phyloP scores from a whole-genome alignment of 2,113 vertebrate species.

The Ammodramus savannarum region DNA sequence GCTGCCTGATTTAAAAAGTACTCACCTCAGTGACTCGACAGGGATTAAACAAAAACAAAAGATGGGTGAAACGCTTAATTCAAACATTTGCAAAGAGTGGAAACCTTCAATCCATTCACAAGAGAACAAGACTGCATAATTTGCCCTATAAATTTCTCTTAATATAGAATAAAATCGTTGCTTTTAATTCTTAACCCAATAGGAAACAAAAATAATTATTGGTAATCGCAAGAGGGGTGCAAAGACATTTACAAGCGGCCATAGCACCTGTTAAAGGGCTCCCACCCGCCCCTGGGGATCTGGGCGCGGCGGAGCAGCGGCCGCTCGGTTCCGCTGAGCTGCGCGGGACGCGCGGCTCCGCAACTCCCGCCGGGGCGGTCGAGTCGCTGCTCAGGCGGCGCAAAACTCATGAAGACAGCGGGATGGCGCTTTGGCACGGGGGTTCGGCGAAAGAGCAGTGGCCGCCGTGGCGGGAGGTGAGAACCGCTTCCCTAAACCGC shows the following conservation, averaged over 20 bases:
- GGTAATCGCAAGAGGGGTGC: fast-evolving
- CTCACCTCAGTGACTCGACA: background rate
- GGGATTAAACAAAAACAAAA: conserved; percentile 40
- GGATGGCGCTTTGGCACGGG: background rate
- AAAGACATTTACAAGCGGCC: background rate
- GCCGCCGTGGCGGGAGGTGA: fast-evolving
- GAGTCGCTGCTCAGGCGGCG: background rate
- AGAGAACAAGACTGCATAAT: fast-evolving
- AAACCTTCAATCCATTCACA: background rate
- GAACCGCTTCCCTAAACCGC: background rate
- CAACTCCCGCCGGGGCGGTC: background rate
- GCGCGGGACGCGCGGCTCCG: background rate
- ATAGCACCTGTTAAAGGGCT: background rate
- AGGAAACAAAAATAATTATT: background rate
- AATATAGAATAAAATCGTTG: background rate
- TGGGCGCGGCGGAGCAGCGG: background rate
- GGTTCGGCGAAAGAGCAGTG: fast-evolving
- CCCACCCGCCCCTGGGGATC: background rate
- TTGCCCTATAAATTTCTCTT: background rate
- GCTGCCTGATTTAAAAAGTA: background rate
- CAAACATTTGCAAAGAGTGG: background rate
- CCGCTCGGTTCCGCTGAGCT: background rate
- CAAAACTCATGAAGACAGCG: background rate
- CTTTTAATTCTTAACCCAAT: background rate
- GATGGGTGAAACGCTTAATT: background rate